A percentile compares a stretch with the other conserved stretches of the same genome.
Evolutionary conservation across 1,140 invertebrate genomes (phyloP).

Genomic region (Bicyclus anynana): DNA sequence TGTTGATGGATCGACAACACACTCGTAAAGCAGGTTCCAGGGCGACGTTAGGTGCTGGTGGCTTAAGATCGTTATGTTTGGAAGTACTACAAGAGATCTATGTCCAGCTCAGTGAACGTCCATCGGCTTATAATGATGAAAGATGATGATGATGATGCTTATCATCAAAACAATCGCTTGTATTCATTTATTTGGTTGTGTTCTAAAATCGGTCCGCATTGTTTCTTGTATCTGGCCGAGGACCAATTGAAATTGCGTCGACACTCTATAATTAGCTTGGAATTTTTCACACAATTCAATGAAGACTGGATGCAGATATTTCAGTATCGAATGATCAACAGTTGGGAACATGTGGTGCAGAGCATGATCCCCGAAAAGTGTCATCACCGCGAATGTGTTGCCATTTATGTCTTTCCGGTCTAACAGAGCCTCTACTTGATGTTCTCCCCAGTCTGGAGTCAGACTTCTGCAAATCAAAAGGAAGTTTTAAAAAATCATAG

Average conservation of each 20-base stretch:
- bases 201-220: constrained; percentile 20
- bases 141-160: not conserved
- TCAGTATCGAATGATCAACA: constrained; percentile 85
- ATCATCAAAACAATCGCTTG: not conserved
- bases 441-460: constrained; percentile 86
- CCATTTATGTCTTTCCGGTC: constrained; percentile 83
- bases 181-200: not conserved
- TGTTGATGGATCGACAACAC: too few species aligned
- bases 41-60: too few species aligned
- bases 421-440: constrained; percentile 85
- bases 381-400: constrained; percentile 82
- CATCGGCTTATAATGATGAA: too few species aligned
- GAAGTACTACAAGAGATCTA: too few species aligned
- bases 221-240: constrained; percentile 83
- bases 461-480: constrained; percentile 33
- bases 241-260: constrained; percentile 79
- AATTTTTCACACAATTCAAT: constrained; percentile 84
- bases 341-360: constrained; percentile 92
- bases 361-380: constrained; percentile 85
- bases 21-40: too few species aligned
- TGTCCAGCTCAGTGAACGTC: too few species aligned
- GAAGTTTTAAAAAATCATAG: not conserved
- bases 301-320: constrained; percentile 80
- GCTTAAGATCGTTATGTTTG: too few species aligned
- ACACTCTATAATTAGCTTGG: constrained; percentile 76